These are phyloP conservation scores for Aulostomus chinensis DNA, from an alignment of 2,797 vertebrate genomes.

Conservation along the genomic window DNA sequence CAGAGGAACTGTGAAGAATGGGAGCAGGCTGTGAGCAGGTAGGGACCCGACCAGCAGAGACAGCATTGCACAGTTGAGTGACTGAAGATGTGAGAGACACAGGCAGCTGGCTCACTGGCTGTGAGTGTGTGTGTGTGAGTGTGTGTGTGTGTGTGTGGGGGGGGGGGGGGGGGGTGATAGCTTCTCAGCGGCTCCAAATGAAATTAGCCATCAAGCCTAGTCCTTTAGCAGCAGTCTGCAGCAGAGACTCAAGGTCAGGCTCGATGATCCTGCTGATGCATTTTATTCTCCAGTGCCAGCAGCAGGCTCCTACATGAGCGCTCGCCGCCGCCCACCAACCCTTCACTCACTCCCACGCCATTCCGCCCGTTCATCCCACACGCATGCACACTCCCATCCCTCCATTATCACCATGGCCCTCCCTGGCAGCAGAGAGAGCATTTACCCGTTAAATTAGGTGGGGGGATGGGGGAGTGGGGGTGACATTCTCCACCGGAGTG, in stretches of 20 bases:
- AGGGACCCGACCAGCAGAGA: constrained; percentile 32
- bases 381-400: constrained; percentile 28
- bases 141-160: constrained; percentile 23
- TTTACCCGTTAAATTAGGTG: constrained; percentile 76
- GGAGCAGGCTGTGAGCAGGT: too few species aligned
- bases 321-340: constrained; percentile 28
- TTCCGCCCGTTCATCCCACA: constrained; percentile 26
- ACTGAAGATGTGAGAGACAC: constrained; percentile 46
- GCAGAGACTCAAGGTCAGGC: constrained; percentile 71
- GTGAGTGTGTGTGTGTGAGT: constrained; percentile 24
- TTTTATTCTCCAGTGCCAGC: constrained; percentile 49
- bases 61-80: constrained; percentile 35
- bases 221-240: constrained; percentile 63
- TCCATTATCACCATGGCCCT: constrained; percentile 59
- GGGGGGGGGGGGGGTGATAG: background rate
- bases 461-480: constrained; percentile 22
- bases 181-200: constrained; percentile 57
- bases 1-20: constrained; percentile 2
- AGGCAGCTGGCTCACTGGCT: constrained; percentile 55
- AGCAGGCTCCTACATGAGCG: constrained; percentile 35
- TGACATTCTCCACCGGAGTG: constrained; percentile 26
- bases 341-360: constrained; percentile 19
- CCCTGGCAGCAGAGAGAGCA: constrained; percentile 56
- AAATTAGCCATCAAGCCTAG: constrained; percentile 68
- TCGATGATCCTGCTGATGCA: constrained; percentile 71